These are phyloP conservation scores for Gila robusta DNA, from an alignment of 2,797 vertebrate genomes.

Conservation along the genomic window DNA sequence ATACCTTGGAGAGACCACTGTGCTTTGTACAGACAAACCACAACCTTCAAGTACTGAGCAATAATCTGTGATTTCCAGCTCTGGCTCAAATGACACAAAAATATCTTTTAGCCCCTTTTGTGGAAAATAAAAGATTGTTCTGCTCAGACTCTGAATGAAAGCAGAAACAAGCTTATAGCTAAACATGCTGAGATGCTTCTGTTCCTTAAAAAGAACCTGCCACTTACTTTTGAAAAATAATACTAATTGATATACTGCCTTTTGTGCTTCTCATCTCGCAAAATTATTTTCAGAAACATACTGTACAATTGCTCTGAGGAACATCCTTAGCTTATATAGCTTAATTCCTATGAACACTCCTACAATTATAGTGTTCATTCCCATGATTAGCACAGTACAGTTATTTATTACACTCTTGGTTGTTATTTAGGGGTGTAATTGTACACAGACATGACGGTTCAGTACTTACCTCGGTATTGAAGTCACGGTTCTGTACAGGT, in stretches of 20 bases:
- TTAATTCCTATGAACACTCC: background rate
- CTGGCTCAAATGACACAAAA: constrained; percentile 36
- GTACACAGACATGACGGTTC: no score
- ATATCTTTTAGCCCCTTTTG: constrained; percentile 49
- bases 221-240: constrained; percentile 9
- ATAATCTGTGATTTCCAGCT: constrained; percentile 44
- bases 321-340: background rate
- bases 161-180: constrained; percentile 3
- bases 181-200: constrained; percentile 41
- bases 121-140: constrained; percentile 40
- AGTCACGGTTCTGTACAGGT: no score
- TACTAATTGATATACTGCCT: background rate
- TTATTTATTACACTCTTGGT: background rate
- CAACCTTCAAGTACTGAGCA: background rate
- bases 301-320: background rate
- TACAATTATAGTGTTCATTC: background rate
- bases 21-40: background rate
- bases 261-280: background rate
- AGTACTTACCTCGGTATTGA: no score
- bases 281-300: background rate
- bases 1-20: constrained; percentile 2
- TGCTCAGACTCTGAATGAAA: constrained; percentile 44
- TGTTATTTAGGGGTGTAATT: background rate
- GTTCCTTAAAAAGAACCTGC: constrained; percentile 43
- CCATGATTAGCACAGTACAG: background rate